Base-by-base conservation (phyloP, 2,113 vertebrate genomes). In the Eolophus roseicapilla region DNA sequence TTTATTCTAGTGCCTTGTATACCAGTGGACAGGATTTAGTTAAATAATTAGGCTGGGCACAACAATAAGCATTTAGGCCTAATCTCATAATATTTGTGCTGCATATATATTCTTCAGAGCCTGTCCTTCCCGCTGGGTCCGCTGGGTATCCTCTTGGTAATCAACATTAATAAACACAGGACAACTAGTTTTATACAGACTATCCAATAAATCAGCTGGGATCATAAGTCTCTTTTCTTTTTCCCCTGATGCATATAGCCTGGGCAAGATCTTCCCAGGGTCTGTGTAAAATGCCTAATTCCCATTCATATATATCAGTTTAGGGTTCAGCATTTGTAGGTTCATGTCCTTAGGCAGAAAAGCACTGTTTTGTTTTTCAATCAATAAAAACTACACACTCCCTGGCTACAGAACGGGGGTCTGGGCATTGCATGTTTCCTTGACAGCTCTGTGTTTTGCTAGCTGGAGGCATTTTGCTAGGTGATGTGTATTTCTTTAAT, bases 401-500 rank as follows among this genome's bases (percentile, higher is more conserved):
- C 24, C 86, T 57, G 33, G 57, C 29, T 52, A 0, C 0, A 0
- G 74, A 73, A 31, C 1, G 2, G 50, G 73, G 37, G 3, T n/a
- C 89, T 82, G 55, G 74, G 62, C 62, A 50, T 35, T n/a, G 47
- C 8, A 1, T 16, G n/a, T 87, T 78, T 76, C 60, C 57, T 71
- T 88, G 89, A 46, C 82, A 91, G 79, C 82, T 12, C 35, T 77
- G 0, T 33, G 13, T 77, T 95, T 70, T 95, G 21, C 43, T 82
- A 81, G n/a, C 57, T 35, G 57, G 33, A 59, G 33, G 57, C 21
- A 59, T 59, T n/a, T 59, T 59, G 33, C 55, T n/a, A 59, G 20
- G 83, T 46, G 52, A 77, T 83, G 44, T 75, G 70, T 65, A 15
- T 39, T 87, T 91, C 77, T 86, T 86, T 93, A 91, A 96, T 96